Evolutionary conservation across 2,113 vertebrate species (phyloP).

Genomic region (Gymnarchus niloticus): DNA sequence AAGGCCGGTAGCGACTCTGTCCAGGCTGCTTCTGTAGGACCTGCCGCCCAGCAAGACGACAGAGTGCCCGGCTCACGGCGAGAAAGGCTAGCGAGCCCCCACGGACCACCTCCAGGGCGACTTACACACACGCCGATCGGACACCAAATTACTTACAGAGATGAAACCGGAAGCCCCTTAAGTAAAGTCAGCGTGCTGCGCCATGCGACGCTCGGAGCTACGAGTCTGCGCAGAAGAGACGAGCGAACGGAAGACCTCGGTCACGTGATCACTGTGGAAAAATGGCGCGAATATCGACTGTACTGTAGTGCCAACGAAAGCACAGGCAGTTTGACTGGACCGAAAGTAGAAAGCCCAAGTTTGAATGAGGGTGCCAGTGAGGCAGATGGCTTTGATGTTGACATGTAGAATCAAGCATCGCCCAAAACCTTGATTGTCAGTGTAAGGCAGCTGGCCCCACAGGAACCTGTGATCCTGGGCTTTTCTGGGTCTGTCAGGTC

Average conservation of each 20-base stretch:
- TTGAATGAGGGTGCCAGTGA: too few species aligned
- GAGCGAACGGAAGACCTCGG: neutral
- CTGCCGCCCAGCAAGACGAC: neutral
- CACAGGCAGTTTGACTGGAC: too few species aligned
- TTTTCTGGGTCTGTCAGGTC: too few species aligned
- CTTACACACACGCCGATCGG: neutral
- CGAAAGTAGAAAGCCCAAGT: too few species aligned
- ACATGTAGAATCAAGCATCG: too few species aligned
- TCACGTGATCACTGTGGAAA: constrained; percentile 3
- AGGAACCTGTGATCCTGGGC: too few species aligned
- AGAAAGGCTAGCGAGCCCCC: neutral
- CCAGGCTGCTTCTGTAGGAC: neutral
- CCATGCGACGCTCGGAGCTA: neutral
- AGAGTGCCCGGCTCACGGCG: neutral
- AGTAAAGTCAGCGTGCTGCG: neutral
- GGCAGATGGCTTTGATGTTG: too few species aligned
- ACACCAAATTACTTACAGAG: constrained; percentile 10
- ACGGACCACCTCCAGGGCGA: too few species aligned
- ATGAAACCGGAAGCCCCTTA: constrained; percentile 5
- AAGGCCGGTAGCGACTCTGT: neutral
- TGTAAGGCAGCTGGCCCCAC: too few species aligned
- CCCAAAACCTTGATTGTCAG: too few species aligned
- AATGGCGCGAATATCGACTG: neutral
- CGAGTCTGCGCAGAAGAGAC: neutral
- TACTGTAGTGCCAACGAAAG: too few species aligned